phyloP scores from a whole-genome alignment of 1,140 invertebrate genomes.

The Myzus persicae region DNA sequence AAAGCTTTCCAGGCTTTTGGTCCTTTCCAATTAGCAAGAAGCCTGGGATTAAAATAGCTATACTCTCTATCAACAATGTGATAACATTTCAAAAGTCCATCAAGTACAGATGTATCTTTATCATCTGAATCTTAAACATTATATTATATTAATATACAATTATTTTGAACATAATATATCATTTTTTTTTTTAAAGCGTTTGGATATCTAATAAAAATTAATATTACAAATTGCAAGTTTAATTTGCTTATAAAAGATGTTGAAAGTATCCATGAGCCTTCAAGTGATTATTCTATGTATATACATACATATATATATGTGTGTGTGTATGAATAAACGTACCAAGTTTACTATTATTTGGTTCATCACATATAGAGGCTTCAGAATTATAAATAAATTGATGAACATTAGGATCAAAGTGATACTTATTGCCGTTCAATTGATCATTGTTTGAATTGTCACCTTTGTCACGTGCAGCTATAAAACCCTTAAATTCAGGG shows the following conservation, averaged over 20 bases:
- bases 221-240: not conserved
- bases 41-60: conserved; percentile 34
- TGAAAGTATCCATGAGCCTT: not conserved
- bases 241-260: not conserved
- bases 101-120: not conserved
- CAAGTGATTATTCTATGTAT: not conserved
- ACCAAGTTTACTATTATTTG: too few species aligned
- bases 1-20: conserved; percentile 31
- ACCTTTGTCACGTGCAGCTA: not conserved
- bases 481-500: not conserved
- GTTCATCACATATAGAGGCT: too few species aligned
- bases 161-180: not conserved
- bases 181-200: not conserved
- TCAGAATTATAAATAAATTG: not conserved
- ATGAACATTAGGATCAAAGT: not conserved
- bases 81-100: conserved; percentile 10
- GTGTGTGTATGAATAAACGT: too few species aligned
- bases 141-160: not conserved
- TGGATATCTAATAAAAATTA: not conserved
- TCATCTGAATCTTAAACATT: not conserved
- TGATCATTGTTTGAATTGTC: not conserved
- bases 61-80: not conserved
- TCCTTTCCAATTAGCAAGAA: conserved; percentile 31
- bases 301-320: too few species aligned
- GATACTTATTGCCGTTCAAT: not conserved